These are phyloP conservation scores for Diarsia mendica DNA, from an alignment of 2,888 invertebrate genomes.

Conservation along the genomic window DNA sequence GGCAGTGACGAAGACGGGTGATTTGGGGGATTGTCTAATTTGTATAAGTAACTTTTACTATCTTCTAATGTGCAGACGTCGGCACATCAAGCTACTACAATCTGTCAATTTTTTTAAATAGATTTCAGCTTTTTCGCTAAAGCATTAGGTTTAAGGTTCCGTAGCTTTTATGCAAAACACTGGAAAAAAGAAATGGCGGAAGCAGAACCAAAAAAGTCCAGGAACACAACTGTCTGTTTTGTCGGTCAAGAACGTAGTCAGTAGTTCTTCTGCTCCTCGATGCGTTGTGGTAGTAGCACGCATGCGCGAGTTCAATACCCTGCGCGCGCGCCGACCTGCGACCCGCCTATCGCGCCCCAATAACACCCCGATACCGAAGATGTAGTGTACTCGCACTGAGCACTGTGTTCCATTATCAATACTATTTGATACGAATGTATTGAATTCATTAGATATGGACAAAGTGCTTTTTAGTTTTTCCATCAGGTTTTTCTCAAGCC, in stretches of 20 bases:
- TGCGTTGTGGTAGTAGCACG: constrained; percentile 30
- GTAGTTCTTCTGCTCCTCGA: constrained; percentile 23
- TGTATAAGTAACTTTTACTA: not conserved
- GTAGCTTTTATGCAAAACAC: not conserved
- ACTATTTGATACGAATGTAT: constrained; percentile 16
- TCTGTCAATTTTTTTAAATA: no score
- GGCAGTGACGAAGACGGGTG: not conserved
- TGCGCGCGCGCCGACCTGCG: constrained; percentile 74
- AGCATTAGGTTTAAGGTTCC: no score
- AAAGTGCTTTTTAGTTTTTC: not conserved
- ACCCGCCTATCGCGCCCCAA: constrained; percentile 76
- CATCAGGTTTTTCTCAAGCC: not conserved
- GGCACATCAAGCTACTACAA: no score
- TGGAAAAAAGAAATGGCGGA: no score
- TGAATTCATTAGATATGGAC: constrained; percentile 4
- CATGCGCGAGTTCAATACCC: constrained; percentile 69
- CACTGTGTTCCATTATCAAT: constrained; percentile 20
- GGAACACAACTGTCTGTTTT: not conserved
- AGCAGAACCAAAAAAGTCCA: not conserved
- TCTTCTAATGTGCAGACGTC: not conserved
- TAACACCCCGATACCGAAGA: constrained; percentile 68
- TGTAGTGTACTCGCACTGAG: constrained; percentile 35
- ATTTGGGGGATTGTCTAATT: not conserved
- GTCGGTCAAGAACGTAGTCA: not conserved
- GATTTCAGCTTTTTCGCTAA: no score